phyloP scores from a whole-genome alignment of 2,113 vertebrate species.

The Prochilodus magdalenae region DNA sequence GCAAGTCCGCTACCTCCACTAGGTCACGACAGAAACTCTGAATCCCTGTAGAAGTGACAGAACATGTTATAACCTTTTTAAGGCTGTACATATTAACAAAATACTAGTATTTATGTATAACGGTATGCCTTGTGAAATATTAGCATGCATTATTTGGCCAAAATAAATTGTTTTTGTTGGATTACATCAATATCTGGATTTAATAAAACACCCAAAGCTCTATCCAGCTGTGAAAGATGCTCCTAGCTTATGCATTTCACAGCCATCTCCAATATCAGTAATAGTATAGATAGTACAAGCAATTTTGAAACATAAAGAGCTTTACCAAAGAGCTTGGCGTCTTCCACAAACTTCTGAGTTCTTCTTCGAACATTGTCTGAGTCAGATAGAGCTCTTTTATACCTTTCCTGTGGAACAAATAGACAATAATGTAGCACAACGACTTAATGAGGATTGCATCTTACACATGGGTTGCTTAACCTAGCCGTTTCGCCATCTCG shows the following conservation, averaged over 20 bases:
- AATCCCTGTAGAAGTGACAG: conserved; percentile 73
- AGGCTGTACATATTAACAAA: no score
- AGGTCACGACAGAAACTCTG: conserved; percentile 89
- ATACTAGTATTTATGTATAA: no score
- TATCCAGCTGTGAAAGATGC: no score
- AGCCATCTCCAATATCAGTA: no score
- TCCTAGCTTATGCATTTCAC: no score
- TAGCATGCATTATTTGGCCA: no score
- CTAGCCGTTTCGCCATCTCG: no score
- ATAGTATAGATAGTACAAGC: no score
- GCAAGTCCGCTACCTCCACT: conserved; percentile 85
- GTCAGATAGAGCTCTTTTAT: conserved; percentile 79
- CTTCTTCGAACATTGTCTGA: conserved; percentile 82
- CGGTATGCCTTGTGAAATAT: neutral
- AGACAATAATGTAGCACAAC: neutral
- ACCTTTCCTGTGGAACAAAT: conserved; percentile 74
- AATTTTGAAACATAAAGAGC: neutral
- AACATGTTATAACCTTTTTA: neutral
- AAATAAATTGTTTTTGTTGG: neutral
- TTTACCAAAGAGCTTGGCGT: conserved; percentile 88
- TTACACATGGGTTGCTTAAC: neutral
- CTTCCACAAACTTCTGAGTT: conserved; percentile 89
- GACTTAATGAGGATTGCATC: neutral
- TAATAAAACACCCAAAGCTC: no score
- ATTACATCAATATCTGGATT: no score